phyloP scores from a whole-genome alignment of 2,888 invertebrate genomes.

The Pristionchus maxplancki region DNA sequence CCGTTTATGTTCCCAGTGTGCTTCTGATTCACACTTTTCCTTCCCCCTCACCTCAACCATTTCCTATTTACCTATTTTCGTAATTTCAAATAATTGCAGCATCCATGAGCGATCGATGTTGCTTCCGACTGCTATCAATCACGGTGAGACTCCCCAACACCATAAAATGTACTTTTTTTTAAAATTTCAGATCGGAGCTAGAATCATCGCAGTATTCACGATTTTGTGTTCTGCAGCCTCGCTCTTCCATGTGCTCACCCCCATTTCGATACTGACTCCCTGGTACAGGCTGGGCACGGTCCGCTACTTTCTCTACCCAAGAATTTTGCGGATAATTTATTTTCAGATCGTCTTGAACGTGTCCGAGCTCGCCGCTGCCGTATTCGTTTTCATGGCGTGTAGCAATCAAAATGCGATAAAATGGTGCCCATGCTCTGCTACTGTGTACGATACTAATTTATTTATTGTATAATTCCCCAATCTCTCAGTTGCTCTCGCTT shows the following conservation, averaged over 20 bases:
- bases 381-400: neutral
- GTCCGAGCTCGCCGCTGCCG: neutral
- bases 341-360: neutral
- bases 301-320: neutral
- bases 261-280: neutral
- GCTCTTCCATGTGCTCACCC: neutral
- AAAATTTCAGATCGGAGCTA: neutral
- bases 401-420: neutral
- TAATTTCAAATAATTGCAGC: too few relatives aligned
- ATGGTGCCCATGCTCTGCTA: neutral
- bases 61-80: too few relatives aligned
- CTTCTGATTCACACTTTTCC: too few relatives aligned
- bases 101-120: neutral
- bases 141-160: neutral
- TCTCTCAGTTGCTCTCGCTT: too few relatives aligned
- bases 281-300: neutral
- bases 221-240: neutral
- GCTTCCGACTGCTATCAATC: neutral
- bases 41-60: too few relatives aligned
- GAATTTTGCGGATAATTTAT: neutral
- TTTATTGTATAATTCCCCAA: too few relatives aligned
- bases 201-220: neutral
- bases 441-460: neutral
- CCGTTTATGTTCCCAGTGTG: too few relatives aligned
- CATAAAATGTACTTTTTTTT: neutral